Base-by-base conservation (phyloP, 2,888 invertebrate species). In the Agapostemon virescens region DNA sequence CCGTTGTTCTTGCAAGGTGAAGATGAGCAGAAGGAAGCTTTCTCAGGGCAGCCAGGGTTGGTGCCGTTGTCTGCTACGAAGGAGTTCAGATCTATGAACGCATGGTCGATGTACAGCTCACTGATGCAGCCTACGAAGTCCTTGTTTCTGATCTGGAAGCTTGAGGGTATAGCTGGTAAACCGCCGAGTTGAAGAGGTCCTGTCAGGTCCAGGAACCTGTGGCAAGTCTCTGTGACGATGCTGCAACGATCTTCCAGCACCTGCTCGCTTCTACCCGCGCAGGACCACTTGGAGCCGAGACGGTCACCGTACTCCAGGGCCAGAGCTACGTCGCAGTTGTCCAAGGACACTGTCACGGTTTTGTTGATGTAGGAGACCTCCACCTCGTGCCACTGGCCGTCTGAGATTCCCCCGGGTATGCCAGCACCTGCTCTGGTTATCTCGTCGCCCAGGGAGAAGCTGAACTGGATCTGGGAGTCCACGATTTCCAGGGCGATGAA, bases 61-160 rank as follows among this genome's bases (percentile, higher is more conserved):
- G 98, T 98, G 0, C 98, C 98, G 91, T 98, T 98, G 90, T 98
- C 97, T 0, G 97, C 96, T 0, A 98, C 97, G 91, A 95, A 98
- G 33, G 97, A 95, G 90, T 98, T 98, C 0, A 99, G 94, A 93
- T 99, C 98, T 1, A 99, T 90, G 85, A 97, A 96, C 84, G 95
- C 95, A 84, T 97, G 95, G 91, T 99, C 98, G 68, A 99, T 94
- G 90, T 95, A 94, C 3, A 99, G 93, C 89, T 99, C 97, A 0
- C 96, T 96, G 86, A 99, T 97, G 93, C 99, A 99, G 0, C 99
- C 99, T 0, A 96, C 94, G 90, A 96, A 99, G 90, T 98, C 96
- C 79, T 95, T 96, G 89, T 96, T 96, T 83, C 95, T 95, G 0
- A 97, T 95, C 90, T 96, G 97, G 86, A 97, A 97, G 87, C 95